phyloP scores from a whole-genome alignment of 2,888 invertebrate species.

The Agriopis marginaria region DNA sequence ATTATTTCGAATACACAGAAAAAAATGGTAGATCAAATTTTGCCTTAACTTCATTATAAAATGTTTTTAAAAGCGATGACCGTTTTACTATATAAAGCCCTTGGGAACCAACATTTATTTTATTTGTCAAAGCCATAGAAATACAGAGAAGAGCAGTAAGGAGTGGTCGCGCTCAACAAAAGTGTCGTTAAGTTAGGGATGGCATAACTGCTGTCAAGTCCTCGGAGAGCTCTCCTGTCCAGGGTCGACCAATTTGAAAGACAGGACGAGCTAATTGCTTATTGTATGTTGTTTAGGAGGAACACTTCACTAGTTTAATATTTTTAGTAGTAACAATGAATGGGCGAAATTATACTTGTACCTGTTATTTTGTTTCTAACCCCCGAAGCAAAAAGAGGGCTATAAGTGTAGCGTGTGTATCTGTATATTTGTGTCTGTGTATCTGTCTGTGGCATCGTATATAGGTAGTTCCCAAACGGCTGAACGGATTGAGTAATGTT shows the following conservation, averaged over 20 bases:
- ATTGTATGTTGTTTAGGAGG: neutral
- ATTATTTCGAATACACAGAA: too few species aligned
- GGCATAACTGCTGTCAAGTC: slow-evolving; percentile 30
- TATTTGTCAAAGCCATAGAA: slow-evolving; percentile 54
- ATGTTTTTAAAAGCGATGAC: slow-evolving; percentile 17
- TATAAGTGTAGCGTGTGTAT: too few species aligned
- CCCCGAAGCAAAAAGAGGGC: too few species aligned
- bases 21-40: too few species aligned
- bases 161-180: slow-evolving; percentile 66
- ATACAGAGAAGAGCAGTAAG: slow-evolving; percentile 62
- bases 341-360: neutral
- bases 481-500: too few species aligned
- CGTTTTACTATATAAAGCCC: slow-evolving; percentile 17
- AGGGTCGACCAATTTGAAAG: slow-evolving; percentile 21
- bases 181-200: slow-evolving; percentile 61
- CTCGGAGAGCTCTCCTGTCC: slow-evolving; percentile 17
- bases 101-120: slow-evolving; percentile 38
- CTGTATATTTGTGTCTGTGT: too few species aligned
- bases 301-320: slow-evolving; percentile 2
- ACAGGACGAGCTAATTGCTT: slow-evolving; percentile 22
- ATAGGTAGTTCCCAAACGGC: too few species aligned
- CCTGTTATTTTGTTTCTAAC: neutral
- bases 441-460: too few species aligned
- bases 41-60: too few species aligned
- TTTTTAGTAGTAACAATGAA: neutral